Evolutionary conservation across 2,888 invertebrate genomes (phyloP), one percentile per base, ranked within the genome.

Genomic region (Campopleginae sp.): DNA sequence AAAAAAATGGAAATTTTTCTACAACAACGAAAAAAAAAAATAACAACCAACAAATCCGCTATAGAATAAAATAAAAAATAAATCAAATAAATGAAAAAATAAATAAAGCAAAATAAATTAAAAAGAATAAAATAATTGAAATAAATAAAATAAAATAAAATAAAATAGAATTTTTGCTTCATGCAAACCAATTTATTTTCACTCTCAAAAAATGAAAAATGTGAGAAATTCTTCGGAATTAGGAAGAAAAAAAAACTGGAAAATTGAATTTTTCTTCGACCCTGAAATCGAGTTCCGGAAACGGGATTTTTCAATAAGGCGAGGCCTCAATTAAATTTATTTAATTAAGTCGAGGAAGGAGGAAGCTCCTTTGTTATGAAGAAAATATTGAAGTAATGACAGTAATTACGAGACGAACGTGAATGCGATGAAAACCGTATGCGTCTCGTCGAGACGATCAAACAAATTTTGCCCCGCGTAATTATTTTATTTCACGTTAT

Each of bases 361-460:
- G 38, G 5, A 33, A 54, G 58, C 23, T 19, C 2, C 74, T 38
- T 58, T 58, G 58, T 33, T 44, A 54, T 23, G 58, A 51, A 17
- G 58, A 61, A 75, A 54, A 65, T 14, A 7, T 33, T 44, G 46
- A 80, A 38, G 38, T 38, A 10, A 76, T 82, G 72, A 77, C 65
- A 27, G 65, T 44, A 33, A 74, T 82, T 65, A 78, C 63, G 4
- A 38, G 7, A 66, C 23, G 63, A 44, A 65, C 23, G 78, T 70
- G 74, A 58, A 75, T 76, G n/a, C n/a, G 48, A 85, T 82, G 46
- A 70, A 78, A 78, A 65, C 38, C 70, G 51, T 78, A 84, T 71
- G 68, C 17, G 38, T 51, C 54, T 42, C 54, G 33, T 42, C 7
- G 38, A 27, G 23, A n/a, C 31, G 42, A 80, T 74, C 68, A 54